A percentile compares a stretch with the other conserved stretches of the same genome.
Evolutionary conservation across 2,113 vertebrate species (phyloP).

Genomic region (Rhea americana): DNA sequence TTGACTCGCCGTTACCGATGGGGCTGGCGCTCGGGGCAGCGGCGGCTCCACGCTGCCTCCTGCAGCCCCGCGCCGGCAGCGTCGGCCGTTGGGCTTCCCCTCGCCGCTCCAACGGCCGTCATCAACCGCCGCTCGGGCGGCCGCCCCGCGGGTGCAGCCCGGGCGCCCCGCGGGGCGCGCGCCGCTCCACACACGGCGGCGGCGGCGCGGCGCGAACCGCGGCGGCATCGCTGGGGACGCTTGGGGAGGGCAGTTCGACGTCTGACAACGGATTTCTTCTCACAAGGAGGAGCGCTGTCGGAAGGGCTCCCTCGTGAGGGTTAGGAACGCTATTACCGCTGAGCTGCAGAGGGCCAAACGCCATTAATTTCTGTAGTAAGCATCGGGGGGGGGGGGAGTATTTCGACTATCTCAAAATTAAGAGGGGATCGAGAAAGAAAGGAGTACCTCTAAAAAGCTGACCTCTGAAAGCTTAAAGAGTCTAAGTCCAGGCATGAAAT

Average conservation of each 20-base stretch:
- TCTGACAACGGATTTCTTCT: background rate
- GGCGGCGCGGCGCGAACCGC: background rate
- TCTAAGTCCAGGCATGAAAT: background rate
- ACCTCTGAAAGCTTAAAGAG: background rate
- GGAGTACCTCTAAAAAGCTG: background rate
- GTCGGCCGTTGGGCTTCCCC: background rate
- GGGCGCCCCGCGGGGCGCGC: background rate
- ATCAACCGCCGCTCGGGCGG: background rate
- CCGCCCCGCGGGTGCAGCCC: too few species aligned
- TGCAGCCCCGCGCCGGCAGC: background rate
- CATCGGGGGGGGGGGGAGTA: background rate
- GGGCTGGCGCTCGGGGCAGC: background rate
- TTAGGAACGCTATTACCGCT: background rate
- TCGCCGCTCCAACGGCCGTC: background rate
- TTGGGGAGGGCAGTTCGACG: background rate
- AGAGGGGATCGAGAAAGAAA: fast-evolving
- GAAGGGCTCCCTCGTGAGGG: constrained; percentile 42
- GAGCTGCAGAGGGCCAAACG: background rate
- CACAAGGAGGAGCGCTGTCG: background rate
- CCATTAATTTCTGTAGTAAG: too few species aligned
- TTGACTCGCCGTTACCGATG: fast-evolving
- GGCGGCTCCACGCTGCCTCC: background rate
- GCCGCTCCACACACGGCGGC: background rate
- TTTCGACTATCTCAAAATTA: background rate
- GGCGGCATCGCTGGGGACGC: background rate